Evolutionary conservation across 2,888 invertebrate species (phyloP), one percentile per base, ranked within the genome.

Genomic region (Apodemia zela): DNA sequence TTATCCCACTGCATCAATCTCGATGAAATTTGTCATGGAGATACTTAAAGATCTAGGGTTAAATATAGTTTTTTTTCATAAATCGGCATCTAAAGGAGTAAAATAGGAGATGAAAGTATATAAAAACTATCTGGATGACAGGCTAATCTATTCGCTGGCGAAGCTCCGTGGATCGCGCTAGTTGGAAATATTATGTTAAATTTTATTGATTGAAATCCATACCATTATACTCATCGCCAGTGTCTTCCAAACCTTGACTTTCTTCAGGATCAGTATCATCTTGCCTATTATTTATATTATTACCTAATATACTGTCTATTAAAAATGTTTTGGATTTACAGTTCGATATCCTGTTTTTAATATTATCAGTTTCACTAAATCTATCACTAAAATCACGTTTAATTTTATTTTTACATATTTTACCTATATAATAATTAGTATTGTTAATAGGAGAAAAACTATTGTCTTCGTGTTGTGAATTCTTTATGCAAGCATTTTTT

Each of bases 231-330:
- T 91, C 91, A 77, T 91, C 91, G 1, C 86, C 78, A 47, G 76
- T 74, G 78, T 87, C 90, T 75, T 89, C 89, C 71, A 76, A 73
- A 62, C 71, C 74, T 59, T 82, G 81, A 59, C 65, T 69, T 51
- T 83, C 80, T 65, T 73, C 74, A 49, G 62, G 64, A 35, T 69
- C 62, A 33, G 71, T 65, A 62, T 72, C 72, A 62, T 70, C 70
- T 66, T 73, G 71, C n/a, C 74, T 66, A 67, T 72, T 78, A 67
- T 68, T 78, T 72, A 80, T 84, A 71, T 84, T 80, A 69, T 86
- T 90, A 15, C 93, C 93, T 77, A 93, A 80, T 71, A 93, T 93
- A 77, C 84, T 92, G 74, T 93, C 93, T 68, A 93, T 93, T 11
- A 93, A 83, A 79, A 93, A 93, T 35, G 92, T 93, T 80, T 91